These are phyloP conservation scores for Saccopteryx bilineata DNA, from an alignment of 2,113 vertebrate species.

Conservation along the genomic window DNA sequence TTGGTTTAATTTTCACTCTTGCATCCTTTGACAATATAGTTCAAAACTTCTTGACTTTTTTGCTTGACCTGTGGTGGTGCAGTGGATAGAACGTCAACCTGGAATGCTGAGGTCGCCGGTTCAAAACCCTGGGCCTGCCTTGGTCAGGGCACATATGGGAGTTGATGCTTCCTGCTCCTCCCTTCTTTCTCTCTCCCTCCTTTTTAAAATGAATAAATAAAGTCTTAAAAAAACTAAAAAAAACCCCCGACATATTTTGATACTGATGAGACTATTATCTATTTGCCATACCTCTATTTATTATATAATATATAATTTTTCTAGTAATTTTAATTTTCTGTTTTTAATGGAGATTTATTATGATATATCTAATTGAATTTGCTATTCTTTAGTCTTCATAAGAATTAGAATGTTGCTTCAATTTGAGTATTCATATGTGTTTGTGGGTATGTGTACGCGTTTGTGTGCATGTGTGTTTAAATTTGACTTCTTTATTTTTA, in stretches of 20 bases:
- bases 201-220: too few species aligned
- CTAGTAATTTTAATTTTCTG: not conserved
- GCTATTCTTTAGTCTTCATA: not conserved
- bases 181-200: too few species aligned
- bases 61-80: too few species aligned
- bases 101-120: too few species aligned
- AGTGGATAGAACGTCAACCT: too few species aligned
- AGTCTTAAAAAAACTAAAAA: too few species aligned
- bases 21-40: not conserved
- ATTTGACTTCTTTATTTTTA: not conserved
- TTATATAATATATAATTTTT: not conserved
- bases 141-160: too few species aligned
- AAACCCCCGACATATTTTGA: not conserved
- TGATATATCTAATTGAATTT: not conserved
- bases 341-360: not conserved
- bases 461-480: not conserved
- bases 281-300: not conserved
- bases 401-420: not conserved
- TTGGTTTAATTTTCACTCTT: not conserved
- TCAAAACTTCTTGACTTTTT: not conserved
- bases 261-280: not conserved
- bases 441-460: not conserved
- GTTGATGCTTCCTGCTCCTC: too few species aligned
- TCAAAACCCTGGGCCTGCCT: too few species aligned
- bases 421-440: not conserved